Evolutionary conservation across 2,888 invertebrate species (phyloP).

Genomic region (Cancer borealis): DNA sequence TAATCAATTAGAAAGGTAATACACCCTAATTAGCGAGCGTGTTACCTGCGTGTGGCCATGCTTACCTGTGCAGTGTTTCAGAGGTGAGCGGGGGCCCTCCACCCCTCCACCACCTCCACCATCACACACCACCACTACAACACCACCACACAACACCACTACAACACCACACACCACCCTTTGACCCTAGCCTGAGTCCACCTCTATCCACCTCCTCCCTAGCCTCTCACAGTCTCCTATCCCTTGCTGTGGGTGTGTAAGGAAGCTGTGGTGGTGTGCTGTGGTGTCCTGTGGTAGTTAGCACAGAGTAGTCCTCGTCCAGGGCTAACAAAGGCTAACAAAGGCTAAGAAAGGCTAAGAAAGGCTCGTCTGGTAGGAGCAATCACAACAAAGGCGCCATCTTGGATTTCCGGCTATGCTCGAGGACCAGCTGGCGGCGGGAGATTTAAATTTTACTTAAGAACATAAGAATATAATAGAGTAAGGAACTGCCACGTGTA

Average conservation of each 20-base stretch:
- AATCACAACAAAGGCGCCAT: constrained; percentile 75
- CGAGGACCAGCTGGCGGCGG: constrained; percentile 56
- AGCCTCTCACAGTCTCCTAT: neutral
- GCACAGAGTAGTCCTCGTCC: neutral
- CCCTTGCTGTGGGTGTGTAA: neutral
- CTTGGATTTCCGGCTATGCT: constrained; percentile 71
- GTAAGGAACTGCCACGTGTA: no score
- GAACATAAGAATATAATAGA: no score
- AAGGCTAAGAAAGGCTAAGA: neutral
- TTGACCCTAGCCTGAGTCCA: neutral
- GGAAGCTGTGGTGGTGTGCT: neutral
- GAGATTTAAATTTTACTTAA: constrained; percentile 29
- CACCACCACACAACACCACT: neutral
- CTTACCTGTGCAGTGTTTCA: constrained; percentile 55
- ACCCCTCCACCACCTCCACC: constrained; percentile 57
- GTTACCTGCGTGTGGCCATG: neutral
- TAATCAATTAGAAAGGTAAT: no score
- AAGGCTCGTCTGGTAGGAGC: constrained; percentile 59
- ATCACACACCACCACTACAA: constrained; percentile 15
- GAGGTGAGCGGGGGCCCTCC: constrained; percentile 56
- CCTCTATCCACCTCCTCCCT: neutral
- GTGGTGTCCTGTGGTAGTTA: neutral
- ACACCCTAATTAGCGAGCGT: no score
- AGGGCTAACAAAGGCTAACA: neutral
- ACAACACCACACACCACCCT: neutral